Base-by-base conservation (phyloP, 2,797 vertebrate species). In the Glossophaga mutica region DNA sequence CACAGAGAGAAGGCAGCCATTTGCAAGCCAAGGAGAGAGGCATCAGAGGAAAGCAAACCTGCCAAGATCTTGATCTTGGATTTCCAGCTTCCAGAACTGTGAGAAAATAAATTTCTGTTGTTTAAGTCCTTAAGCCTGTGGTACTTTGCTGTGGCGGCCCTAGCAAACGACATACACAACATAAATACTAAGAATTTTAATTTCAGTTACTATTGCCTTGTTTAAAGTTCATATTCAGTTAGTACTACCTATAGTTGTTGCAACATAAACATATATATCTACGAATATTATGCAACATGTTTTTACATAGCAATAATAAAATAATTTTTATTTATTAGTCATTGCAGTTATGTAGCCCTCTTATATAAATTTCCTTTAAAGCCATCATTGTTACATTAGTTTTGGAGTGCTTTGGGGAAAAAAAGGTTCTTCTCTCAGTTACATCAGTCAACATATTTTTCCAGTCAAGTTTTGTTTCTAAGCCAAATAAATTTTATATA, bases 391-490 rank as follows among this genome's bases (percentile, higher is more conserved):
- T 29, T 55, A 8, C 9, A 29, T 78, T 57, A 87, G 10, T 74
- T 87, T 46, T 22, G 5, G 59, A 95, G 48, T 34, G 2, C 65
- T 93, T 57, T 67, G 46, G 67, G 5, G 39, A 39, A 5, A 37
- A 71, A 59, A 62, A 32, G 29, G 5, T 74, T 89, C 34, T 95
- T 83, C 34, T 83, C 29, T 93, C 37, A 70, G 14, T 84, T 87
- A 82, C 2, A 70, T 24, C 55, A 65, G 44, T 34, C n/a, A 59
- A 70, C 1, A 34, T 87, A 22, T 71, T 74, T 93, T 88, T 73
- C 44, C 29, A 92, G 32, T 32, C 26, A 77, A 59, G 10, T 93
- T 91, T 85, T 95, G 7, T 70, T 92, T 91, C 79, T 62, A 92
- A 62, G 48, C 3, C 82, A 96, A 87, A 92, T 48, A 42, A 9